These are phyloP conservation scores for Lates japonicus DNA, from an alignment of 2,797 vertebrate species.

Conservation along the genomic window DNA sequence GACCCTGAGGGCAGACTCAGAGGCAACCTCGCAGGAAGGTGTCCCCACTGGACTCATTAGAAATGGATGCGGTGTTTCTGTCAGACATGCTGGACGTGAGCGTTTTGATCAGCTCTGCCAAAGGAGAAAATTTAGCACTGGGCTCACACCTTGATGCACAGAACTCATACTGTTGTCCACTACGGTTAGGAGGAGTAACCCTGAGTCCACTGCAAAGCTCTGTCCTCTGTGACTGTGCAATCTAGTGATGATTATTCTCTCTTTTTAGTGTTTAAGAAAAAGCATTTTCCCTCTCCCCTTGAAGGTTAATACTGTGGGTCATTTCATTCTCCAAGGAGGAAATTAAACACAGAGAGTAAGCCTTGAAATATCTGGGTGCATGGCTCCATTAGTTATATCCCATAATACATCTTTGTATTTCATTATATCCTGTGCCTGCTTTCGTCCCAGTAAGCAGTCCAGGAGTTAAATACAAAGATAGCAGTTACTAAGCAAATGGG, in stretches of 20 bases:
- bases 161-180: slow-evolving; percentile 30
- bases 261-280: slow-evolving; percentile 67
- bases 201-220: slow-evolving; percentile 53
- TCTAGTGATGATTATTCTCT: slow-evolving; percentile 66
- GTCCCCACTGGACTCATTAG: slow-evolving; percentile 73
- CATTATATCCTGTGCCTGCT: slow-evolving; percentile 79
- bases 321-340: slow-evolving; percentile 79
- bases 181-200: slow-evolving; percentile 28
- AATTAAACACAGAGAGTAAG: slow-evolving; percentile 80
- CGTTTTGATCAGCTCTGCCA: slow-evolving; percentile 62
- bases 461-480: slow-evolving; percentile 85
- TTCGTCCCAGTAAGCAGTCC: slow-evolving; percentile 80
- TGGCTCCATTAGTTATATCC: slow-evolving; percentile 82
- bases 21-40: slow-evolving; percentile 62
- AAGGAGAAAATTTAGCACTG: slow-evolving; percentile 25
- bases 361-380: slow-evolving; percentile 78
- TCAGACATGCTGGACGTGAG: slow-evolving; percentile 53
- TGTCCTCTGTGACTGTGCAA: slow-evolving; percentile 56
- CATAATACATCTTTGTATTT: slow-evolving; percentile 85
- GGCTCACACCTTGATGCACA: slow-evolving; percentile 44
- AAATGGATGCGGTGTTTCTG: slow-evolving; percentile 70
- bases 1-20: slow-evolving; percentile 69
- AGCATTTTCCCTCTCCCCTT: slow-evolving; percentile 66
- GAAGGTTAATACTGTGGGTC: slow-evolving; percentile 81
- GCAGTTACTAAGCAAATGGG: slow-evolving; percentile 81